These are phyloP conservation scores for Augiades crinisus DNA, from an alignment of 2,888 invertebrate species.

Conservation along the genomic window DNA sequence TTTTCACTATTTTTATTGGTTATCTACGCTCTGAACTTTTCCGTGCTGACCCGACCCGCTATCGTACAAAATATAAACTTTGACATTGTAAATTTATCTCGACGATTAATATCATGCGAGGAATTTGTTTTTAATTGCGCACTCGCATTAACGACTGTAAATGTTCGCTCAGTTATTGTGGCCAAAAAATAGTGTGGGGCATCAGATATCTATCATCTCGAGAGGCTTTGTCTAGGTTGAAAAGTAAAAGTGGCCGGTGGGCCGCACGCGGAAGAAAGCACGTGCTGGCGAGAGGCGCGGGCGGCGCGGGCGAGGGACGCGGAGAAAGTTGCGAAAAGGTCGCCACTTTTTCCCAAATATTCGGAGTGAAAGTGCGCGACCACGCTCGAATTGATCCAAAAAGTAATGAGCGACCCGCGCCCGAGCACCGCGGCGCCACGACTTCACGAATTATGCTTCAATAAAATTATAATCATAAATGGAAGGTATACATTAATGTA, in stretches of 20 bases:
- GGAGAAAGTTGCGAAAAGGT: constrained; percentile 79
- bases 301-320: constrained; percentile 40
- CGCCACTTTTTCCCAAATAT: constrained; percentile 80
- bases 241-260: constrained; percentile 72
- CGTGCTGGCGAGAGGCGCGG: constrained; percentile 37
- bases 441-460: constrained; percentile 1
- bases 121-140: neutral
- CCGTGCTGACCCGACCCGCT: constrained; percentile 32
- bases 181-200: no score
- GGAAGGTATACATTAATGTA: no score
- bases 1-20: constrained; percentile 4
- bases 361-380: constrained; percentile 72
- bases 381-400: constrained; percentile 61
- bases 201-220: constrained; percentile 4
- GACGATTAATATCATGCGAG: neutral
- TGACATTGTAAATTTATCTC: constrained; percentile 20
- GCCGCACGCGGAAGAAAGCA: constrained; percentile 62
- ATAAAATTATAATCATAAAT: no score
- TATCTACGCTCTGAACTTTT: constrained; percentile 28
- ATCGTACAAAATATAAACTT: constrained; percentile 17
- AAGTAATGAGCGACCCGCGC: constrained; percentile 35
- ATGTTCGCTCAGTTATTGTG: no score
- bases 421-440: constrained; percentile 1
- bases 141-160: neutral
- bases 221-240: constrained; percentile 46